A percentile compares a stretch with the other conserved stretches of the same genome.
Conservation (phyloP, 2,888 invertebrate genomes). For the Dynastes grantii region DNA sequence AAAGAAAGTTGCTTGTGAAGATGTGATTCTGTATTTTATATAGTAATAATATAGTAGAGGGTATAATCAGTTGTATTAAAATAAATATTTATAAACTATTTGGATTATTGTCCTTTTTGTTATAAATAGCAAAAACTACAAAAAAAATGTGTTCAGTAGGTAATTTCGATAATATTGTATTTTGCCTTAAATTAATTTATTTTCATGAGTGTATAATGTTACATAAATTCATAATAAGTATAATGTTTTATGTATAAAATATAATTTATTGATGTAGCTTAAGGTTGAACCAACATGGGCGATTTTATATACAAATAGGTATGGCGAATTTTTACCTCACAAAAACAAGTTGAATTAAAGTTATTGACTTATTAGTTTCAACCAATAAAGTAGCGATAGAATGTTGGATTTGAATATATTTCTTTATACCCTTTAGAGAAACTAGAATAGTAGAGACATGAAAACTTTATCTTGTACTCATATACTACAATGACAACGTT, state of each 20-base stretch:
- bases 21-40: slow-evolving; percentile 18
- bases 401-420: too few relatives aligned
- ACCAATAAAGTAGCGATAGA: too few relatives aligned
- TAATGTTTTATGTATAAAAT: neutral
- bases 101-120: neutral
- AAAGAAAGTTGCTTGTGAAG: slow-evolving; percentile 6
- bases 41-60: neutral
- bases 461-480: too few relatives aligned
- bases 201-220: neutral
- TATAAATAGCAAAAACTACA: slow-evolving; percentile 2
- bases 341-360: too few relatives aligned
- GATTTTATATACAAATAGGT: too few relatives aligned
- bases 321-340: too few relatives aligned
- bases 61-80: neutral
- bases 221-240: neutral
- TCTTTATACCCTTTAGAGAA: too few relatives aligned
- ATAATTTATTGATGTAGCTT: too few relatives aligned
- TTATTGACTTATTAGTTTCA: too few relatives aligned
- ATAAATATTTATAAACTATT: neutral
- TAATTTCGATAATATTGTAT: neutral
- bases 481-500: too few relatives aligned
- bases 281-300: too few relatives aligned
- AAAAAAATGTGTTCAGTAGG: slow-evolving; percentile 22
- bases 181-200: neutral
- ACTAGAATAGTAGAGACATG: too few relatives aligned